phyloP scores from a whole-genome alignment of 2,797 vertebrate genomes.

The Psittacula derbiana region DNA sequence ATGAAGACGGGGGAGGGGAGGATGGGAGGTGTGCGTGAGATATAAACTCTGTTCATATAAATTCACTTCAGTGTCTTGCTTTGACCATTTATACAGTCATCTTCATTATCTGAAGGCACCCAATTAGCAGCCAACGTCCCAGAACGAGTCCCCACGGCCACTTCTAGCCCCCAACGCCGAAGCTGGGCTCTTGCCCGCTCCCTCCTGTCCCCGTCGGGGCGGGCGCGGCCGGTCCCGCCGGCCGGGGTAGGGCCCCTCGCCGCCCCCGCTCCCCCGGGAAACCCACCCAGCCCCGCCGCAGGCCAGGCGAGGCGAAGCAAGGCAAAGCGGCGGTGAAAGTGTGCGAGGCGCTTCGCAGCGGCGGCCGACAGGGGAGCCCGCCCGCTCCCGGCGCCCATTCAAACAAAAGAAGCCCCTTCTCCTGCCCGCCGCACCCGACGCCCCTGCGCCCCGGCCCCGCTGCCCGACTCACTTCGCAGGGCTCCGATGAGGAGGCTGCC shows the following conservation, averaged over 20 bases:
- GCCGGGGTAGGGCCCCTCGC: background rate
- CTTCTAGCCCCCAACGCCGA: too few species aligned
- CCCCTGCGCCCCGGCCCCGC: background rate
- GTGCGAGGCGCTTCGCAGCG: background rate
- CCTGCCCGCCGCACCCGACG: background rate
- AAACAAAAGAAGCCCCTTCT: conserved; percentile 74
- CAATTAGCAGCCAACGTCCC: background rate
- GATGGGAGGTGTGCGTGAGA: background rate
- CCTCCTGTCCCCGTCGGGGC: background rate
- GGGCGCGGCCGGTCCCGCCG: background rate
- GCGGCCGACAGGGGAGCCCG: conserved; percentile 76
- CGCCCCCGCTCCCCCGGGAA: background rate
- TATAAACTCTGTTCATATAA: background rate
- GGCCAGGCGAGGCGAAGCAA: background rate
- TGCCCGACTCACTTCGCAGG: conserved; percentile 84
- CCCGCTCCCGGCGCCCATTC: conserved; percentile 71
- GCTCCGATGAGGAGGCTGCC: conserved; percentile 92
- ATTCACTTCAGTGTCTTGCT: background rate
- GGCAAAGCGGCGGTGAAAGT: background rate
- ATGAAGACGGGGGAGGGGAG: background rate
- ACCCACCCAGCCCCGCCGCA: background rate
- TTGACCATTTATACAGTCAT: background rate
- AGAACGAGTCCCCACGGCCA: background rate
- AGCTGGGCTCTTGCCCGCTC: background rate
- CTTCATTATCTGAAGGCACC: background rate